Evolutionary conservation across 2,113 vertebrate genomes (phyloP).

Genomic region (Neolamprologus sp.): DNA sequence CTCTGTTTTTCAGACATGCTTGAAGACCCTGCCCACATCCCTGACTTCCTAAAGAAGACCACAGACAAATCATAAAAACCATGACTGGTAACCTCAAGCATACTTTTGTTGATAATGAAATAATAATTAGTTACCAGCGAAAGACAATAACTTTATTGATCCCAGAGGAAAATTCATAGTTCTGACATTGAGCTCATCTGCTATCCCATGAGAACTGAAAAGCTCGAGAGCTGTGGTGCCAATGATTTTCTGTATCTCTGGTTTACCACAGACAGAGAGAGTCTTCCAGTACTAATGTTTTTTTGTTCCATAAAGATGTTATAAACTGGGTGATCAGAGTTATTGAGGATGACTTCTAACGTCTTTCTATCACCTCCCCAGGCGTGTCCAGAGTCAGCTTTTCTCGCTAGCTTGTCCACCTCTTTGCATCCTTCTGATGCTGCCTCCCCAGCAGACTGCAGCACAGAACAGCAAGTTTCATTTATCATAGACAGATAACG

Average conservation of each 20-base stretch:
- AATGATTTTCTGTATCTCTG: not conserved
- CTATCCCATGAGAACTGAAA: not conserved
- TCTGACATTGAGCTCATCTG: accelerated
- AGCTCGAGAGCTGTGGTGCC: not conserved
- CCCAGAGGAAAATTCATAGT: not conserved
- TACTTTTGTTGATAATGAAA: not conserved
- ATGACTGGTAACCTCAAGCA: not conserved
- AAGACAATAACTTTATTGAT: not conserved
- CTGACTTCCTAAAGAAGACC: not conserved
- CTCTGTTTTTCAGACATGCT: not conserved
- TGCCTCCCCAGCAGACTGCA: not conserved
- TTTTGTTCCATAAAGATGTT: not conserved
- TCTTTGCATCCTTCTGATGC: not conserved
- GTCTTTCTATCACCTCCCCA: not conserved
- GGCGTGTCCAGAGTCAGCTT: not conserved
- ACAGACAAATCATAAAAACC: not conserved
- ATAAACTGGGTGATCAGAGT: not conserved
- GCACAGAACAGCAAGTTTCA: not conserved
- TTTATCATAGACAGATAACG: not conserved
- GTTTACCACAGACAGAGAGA: not conserved
- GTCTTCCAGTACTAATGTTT: not conserved
- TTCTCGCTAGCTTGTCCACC: not conserved
- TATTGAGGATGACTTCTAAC: not conserved
- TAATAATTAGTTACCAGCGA: not conserved
- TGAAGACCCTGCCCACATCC: not conserved